These are phyloP conservation scores for Marcusenius ussheri DNA, from an alignment of 2,113 vertebrate species.

Conservation along the genomic window DNA sequence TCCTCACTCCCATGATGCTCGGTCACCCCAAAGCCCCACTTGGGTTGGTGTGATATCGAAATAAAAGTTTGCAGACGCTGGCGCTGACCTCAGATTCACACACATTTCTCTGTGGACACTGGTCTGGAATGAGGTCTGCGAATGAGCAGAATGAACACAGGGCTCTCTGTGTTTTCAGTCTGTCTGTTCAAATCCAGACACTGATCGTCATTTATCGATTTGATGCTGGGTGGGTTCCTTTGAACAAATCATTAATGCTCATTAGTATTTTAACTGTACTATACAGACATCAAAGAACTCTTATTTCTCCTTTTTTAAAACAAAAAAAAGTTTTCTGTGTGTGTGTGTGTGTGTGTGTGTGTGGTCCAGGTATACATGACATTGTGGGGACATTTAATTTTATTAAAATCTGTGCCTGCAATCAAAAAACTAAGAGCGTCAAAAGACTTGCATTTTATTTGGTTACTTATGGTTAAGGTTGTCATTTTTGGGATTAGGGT, in stretches of 20 bases:
- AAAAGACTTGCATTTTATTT: no score
- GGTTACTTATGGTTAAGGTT: no score
- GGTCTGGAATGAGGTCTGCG: not conserved
- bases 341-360: not conserved
- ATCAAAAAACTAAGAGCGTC: no score
- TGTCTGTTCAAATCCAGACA: not conserved
- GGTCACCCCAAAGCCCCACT: not conserved
- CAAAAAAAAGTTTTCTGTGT: not conserved
- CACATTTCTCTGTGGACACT: not conserved
- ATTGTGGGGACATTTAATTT: no score
- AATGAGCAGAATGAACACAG: not conserved
- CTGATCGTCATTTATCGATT: not conserved
- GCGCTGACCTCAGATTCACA: not conserved
- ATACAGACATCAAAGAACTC: not conserved
- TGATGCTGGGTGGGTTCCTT: not conserved
- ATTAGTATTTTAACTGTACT: not conserved
- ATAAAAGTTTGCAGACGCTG: not conserved
- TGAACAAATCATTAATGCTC: constrained; percentile 6
- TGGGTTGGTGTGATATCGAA: not conserved
- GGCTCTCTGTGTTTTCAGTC: not conserved
- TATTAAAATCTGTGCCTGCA: no score
- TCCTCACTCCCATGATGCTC: not conserved
- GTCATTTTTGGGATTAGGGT: no score
- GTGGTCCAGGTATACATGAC: no score
- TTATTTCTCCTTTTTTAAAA: not conserved